Percentiles rank a stretch among this genome's conserved stretches.
phyloP scores from a whole-genome alignment of 2,113 vertebrate species.

The Manacus vitellinus region DNA sequence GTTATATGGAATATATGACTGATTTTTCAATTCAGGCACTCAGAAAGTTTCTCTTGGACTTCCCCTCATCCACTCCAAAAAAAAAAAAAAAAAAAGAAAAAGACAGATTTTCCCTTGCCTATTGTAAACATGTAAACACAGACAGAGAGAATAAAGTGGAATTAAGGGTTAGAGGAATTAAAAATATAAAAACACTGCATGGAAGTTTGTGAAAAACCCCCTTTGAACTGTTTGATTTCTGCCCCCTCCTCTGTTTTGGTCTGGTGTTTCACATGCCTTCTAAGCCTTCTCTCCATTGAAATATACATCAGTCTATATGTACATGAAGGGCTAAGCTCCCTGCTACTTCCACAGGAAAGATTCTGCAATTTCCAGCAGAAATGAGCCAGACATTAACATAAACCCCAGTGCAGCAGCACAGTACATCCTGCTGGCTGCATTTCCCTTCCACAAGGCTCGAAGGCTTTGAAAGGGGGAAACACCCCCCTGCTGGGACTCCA shows the following conservation, averaged over 20 bases:
- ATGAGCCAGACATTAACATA: not conserved
- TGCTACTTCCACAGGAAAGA: not conserved
- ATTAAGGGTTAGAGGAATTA: not conserved
- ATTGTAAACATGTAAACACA: not conserved
- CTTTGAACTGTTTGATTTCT: not conserved
- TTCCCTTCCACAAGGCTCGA: not conserved
- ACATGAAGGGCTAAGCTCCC: not conserved
- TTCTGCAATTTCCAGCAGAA: slow-evolving; percentile 39
- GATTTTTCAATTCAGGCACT: not conserved
- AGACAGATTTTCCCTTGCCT: not conserved
- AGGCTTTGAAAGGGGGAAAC: slow-evolving; percentile 2
- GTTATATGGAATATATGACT: not conserved
- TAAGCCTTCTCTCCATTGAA: not conserved
- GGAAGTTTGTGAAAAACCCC: not conserved
- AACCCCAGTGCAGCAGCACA: not conserved
- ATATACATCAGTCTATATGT: not conserved
- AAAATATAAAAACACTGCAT: not conserved
- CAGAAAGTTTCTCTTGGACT: not conserved
- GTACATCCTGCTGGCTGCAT: not conserved
- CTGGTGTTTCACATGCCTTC: not conserved
- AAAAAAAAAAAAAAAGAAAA: not conserved
- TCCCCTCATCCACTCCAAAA: not conserved
- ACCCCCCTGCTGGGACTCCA: not conserved
- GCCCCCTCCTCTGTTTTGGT: not conserved
- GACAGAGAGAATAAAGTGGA: not conserved